Evolutionary conservation across 2,797 vertebrate genomes (phyloP).

Genomic region (Toxotes lorentzi): DNA sequence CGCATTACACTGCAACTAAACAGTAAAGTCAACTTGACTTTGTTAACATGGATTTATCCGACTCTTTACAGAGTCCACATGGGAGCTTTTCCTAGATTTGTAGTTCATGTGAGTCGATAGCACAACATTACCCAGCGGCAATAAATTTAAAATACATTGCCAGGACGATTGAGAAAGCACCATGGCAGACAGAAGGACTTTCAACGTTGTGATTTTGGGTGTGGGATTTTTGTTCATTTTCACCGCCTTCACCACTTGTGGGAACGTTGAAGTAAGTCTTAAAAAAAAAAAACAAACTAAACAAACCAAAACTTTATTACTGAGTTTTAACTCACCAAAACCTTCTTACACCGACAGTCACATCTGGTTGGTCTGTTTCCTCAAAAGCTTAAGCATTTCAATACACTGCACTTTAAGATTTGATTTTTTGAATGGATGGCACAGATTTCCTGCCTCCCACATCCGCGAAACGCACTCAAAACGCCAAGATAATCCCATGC

Average conservation of each 20-base stretch:
- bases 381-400: neutral
- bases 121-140: neutral
- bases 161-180: constrained; percentile 5
- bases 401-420: neutral
- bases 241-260: constrained; percentile 88
- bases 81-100: neutral
- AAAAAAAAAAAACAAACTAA: neutral
- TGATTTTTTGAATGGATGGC: neutral
- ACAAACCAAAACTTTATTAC: neutral
- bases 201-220: constrained; percentile 86
- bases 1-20: constrained; percentile 45
- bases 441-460: constrained; percentile 1
- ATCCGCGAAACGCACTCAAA: neutral
- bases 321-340: neutral
- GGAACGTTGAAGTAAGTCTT: constrained; percentile 86
- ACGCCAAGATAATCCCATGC: neutral
- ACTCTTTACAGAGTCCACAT: neutral
- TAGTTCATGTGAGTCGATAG: neutral
- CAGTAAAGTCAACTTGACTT: constrained; percentile 35
- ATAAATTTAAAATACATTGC: constrained; percentile 19
- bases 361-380: neutral
- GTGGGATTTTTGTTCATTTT: constrained; percentile 87
- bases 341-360: neutral
- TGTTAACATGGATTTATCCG: constrained; percentile 17
- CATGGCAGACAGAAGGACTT: constrained; percentile 85